Conservation (phyloP, 2,797 vertebrate genomes). For the Gymnopithys bicolor region DNA sequence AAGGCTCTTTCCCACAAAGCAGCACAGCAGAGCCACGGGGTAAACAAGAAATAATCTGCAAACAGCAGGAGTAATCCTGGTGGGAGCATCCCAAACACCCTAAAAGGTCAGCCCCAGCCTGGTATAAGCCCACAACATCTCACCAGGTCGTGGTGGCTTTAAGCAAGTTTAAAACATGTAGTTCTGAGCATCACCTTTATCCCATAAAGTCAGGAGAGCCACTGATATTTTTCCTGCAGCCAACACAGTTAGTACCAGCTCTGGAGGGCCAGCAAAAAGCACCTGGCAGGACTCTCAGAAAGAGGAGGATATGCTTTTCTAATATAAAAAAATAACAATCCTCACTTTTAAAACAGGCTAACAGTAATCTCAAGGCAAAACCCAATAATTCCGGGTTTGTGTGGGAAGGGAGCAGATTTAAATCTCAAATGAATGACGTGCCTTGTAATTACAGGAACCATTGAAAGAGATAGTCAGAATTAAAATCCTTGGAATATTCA, state of each 20-base stretch:
- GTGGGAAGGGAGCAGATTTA: conserved; percentile 64
- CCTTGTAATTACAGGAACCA: conserved; percentile 49
- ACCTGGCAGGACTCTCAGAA: neutral
- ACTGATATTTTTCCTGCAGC: neutral
- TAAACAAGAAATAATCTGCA: neutral
- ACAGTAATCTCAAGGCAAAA: neutral
- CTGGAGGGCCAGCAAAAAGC: neutral
- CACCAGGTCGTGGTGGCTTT: neutral
- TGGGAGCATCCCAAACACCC: neutral
- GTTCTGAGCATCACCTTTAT: neutral
- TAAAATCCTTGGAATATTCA: conserved; percentile 40
- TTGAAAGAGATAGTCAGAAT: conserved; percentile 63
- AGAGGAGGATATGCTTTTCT: neutral
- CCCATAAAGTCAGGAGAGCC: neutral
- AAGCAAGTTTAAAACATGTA: neutral
- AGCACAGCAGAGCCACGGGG: neutral
- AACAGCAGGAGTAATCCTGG: neutral
- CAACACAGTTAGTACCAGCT: neutral
- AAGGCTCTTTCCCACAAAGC: neutral
- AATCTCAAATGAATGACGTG: conserved; percentile 51
- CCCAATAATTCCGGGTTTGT: conserved; percentile 50
- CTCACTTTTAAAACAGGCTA: conserved; percentile 8
- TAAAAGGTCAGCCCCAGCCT: neutral
- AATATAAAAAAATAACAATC: neutral
- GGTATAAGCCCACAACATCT: neutral